Conservation (phyloP, 2,888 invertebrate genomes). For the Drosophila seclusa region DNA sequence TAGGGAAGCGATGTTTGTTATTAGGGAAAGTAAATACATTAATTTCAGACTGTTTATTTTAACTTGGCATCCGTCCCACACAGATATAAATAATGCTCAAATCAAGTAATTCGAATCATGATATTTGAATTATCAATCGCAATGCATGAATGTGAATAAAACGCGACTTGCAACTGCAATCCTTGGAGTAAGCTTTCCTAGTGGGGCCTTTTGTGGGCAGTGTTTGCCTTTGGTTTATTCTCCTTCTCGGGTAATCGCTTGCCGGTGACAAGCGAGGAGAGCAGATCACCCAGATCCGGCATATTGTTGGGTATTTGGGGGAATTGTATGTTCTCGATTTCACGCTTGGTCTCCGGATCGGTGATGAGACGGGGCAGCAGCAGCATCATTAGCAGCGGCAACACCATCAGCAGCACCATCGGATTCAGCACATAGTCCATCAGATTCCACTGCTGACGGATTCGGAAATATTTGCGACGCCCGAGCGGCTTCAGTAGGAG, state of each 20-base stretch:
- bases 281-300: conserved; percentile 97
- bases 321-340: conserved; percentile 93
- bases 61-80: not conserved
- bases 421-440: conserved; percentile 98
- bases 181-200: conserved; percentile 34
- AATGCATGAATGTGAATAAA: not conserved
- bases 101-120: not conserved
- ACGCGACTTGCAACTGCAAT: not conserved
- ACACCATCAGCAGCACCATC: conserved; percentile 98
- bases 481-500: conserved; percentile 93
- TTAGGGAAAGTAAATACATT: not conserved
- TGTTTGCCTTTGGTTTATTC: conserved; percentile 62
- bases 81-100: not conserved
- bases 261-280: conserved; percentile 93
- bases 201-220: conserved; percentile 78
- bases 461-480: conserved; percentile 93
- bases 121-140: too few relatives aligned
- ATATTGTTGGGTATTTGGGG: conserved; percentile 90
- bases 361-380: conserved; percentile 97
- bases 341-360: conserved; percentile 98
- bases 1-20: not conserved
- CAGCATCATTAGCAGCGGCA: conserved; percentile 95
- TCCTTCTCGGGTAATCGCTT: conserved; percentile 84
- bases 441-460: conserved; percentile 95
- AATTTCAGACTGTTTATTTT: not conserved